Base-by-base conservation (phyloP, 2,888 invertebrate species). In the Sphaerophoria taeniata region DNA sequence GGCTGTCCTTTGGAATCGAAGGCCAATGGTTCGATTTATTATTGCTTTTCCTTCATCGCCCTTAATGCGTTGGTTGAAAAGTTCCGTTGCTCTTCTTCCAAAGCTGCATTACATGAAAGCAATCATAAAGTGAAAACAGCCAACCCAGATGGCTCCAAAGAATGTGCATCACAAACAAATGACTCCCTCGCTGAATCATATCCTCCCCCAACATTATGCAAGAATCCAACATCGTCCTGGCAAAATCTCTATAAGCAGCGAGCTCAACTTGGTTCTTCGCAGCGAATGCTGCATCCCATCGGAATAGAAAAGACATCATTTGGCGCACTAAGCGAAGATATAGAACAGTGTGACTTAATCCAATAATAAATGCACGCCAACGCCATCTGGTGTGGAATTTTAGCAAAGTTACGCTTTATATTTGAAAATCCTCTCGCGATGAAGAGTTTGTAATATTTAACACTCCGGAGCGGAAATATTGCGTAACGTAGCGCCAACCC, bases 401-500 rank as follows among this genome's bases (percentile, higher is more conserved):
- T 53, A 71, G 39, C 51, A 43, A 16, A 72, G 63, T 56, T 0
- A 39, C 53, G 0, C 39, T 53, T 5, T 24, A 24, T 24, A 24
- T 24, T n/a, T 34, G 43, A 34, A 49, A 12, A 34, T 16, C 16
- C 49, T n/a, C 31, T 39, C 16, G 4, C 11, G 60, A 61, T 14
- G 16, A 60, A 43, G 39, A 60, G 24, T 39, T 43, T 9, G n/a
- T 53, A 33, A 60, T 60, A 60, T 60, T 60, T 39, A 65, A 9
- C 33, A 47, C 63, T 69, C 34, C 56, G 34, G 43, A 69, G 47
- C 14, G 55, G 39, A 12, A 75, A 84, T 69, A 75, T 80, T 67
- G 76, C 67, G 58, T 60, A 83, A 75, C 80, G 75, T 80, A 69
- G 74, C 75, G 60, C 36, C 65, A 75, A 56, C 60, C 65, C 14